Evolutionary conservation across 2,888 invertebrate genomes (phyloP), one percentile per base, ranked within the genome.

Genomic region (Troides helena): DNA sequence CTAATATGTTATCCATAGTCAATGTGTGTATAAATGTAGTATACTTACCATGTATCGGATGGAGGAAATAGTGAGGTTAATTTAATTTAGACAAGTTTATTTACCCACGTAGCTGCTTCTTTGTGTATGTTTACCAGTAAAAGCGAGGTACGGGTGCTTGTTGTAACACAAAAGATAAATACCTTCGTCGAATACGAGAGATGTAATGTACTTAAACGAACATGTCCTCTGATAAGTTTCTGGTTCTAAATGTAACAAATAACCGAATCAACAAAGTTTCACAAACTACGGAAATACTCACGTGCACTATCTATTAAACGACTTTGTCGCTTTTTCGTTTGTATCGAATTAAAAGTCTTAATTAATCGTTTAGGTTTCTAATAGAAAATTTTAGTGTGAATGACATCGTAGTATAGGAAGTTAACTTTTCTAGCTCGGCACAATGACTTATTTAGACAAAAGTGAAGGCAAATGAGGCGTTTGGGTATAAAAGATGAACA

Each of bases 401-500:
- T 83, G 83, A 84, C 84, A 86, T 86, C 82, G 82, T 78, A 76
- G 77, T 77, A 75, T 70, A 72, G 14, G 7, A 68, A 66, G 30
- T 30, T 62, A 56, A 60, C 53, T 64, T 70, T 71, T 50, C 8
- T n/a, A 71, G 70, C 25, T 46, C 46, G 8, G 7, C 30, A 57
- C 60, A 50, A 67, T 67, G 67, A 46, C n/a, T 43, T 10, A 21
- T 8, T 50, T 61, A 65, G 50, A 65, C 21, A 83, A 81, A 87
- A 85, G 83, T 86, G 86, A 85, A 84, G 83, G 86, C 89, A 86
- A 90, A 92, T 92, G 92, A 88, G 86, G 86, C 88, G 84, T 85
- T 84, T 85, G 81, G 85, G 81, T 85, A 80, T 84, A 87, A 85
- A 92, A 92, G 86, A 92, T 92, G 92, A 92, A 90, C 92, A 89